phyloP scores from a whole-genome alignment of 2,888 invertebrate species.

The Caenorhabditis zanzibari region DNA sequence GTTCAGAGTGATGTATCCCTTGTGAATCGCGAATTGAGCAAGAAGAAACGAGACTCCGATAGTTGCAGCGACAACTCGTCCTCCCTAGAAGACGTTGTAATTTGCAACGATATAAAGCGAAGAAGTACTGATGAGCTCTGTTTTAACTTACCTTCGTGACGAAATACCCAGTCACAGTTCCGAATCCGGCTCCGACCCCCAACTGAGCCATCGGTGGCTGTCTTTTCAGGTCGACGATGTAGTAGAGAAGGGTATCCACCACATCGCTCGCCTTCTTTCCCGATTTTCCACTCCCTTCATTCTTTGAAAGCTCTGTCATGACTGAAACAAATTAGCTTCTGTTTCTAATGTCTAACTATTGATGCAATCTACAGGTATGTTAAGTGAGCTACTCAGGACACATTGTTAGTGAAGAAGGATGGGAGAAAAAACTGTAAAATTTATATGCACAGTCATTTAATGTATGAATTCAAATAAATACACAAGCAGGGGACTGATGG shows the following conservation, averaged over 20 bases:
- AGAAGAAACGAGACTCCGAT: slow-evolving; percentile 61
- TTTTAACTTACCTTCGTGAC: slow-evolving; percentile 45
- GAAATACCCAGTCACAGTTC: slow-evolving; percentile 61
- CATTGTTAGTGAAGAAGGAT: slow-evolving; percentile 25
- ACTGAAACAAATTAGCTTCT: not conserved
- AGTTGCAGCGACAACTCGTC: slow-evolving; percentile 59
- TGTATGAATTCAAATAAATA: slow-evolving; percentile 60
- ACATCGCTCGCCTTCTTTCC: slow-evolving; percentile 23
- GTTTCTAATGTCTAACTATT: not conserved
- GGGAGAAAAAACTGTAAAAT: slow-evolving; percentile 9
- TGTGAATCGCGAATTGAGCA: slow-evolving; percentile 59
- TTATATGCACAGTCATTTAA: slow-evolving; percentile 41
- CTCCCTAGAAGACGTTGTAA: slow-evolving; percentile 29
- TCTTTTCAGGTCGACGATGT: slow-evolving; percentile 49
- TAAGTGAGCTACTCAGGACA: slow-evolving; percentile 30
- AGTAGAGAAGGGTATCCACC: slow-evolving; percentile 36
- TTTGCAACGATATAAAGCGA: not conserved
- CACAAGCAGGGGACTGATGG: slow-evolving; percentile 40
- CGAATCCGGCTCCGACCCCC: slow-evolving; percentile 61
- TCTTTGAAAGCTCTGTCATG: slow-evolving; percentile 51
- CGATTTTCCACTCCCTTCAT: slow-evolving; percentile 26
- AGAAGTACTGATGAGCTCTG: not conserved
- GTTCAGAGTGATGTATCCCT: slow-evolving; percentile 65
- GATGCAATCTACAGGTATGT: slow-evolving; percentile 14
- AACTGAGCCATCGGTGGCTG: slow-evolving; percentile 61